These are phyloP conservation scores for Microctenopoma lineatum DNA, from an alignment of 2,797 vertebrate genomes.

Conservation along the genomic window DNA sequence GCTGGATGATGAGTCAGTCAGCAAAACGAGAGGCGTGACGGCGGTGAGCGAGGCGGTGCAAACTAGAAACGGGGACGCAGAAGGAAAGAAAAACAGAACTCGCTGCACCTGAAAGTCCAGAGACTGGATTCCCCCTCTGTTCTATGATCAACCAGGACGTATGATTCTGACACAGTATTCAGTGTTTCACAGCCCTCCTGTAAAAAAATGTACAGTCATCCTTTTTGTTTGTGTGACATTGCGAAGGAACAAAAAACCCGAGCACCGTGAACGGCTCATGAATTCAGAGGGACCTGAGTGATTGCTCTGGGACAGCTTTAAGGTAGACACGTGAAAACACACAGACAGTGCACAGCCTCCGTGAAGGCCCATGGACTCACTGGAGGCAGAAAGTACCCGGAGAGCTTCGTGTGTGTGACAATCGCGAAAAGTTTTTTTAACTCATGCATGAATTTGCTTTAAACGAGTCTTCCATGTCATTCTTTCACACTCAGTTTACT, in stretches of 20 bases:
- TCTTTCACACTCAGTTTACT: conserved; percentile 69
- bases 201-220: conserved; percentile 37
- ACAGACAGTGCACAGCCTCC: conserved; percentile 20
- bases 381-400: conserved; percentile 16
- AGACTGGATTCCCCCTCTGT: conserved; percentile 57
- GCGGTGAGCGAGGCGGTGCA: conserved; percentile 40
- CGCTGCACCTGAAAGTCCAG: conserved; percentile 44
- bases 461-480: conserved; percentile 82
- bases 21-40: conserved; percentile 70
- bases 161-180: conserved; percentile 78
- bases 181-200: conserved; percentile 41
- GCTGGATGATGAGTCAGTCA: conserved; percentile 79
- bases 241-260: conserved; percentile 72
- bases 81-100: conserved; percentile 12
- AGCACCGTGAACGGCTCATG: conserved; percentile 35
- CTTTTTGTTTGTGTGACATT: conserved; percentile 43
- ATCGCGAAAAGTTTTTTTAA: conserved; percentile 67
- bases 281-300: conserved; percentile 36
- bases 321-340: conserved; percentile 55
- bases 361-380: conserved; percentile 33
- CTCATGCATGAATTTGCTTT: conserved; percentile 53
- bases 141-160: conserved; percentile 75
- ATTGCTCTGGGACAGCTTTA: conserved; percentile 39
- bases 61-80: conserved; percentile 51
- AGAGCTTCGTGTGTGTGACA: conserved; percentile 59